Evolutionary conservation across 2,888 invertebrate species (phyloP), one percentile per base, ranked within the genome.

Genomic region (Tetropium fuscum): DNA sequence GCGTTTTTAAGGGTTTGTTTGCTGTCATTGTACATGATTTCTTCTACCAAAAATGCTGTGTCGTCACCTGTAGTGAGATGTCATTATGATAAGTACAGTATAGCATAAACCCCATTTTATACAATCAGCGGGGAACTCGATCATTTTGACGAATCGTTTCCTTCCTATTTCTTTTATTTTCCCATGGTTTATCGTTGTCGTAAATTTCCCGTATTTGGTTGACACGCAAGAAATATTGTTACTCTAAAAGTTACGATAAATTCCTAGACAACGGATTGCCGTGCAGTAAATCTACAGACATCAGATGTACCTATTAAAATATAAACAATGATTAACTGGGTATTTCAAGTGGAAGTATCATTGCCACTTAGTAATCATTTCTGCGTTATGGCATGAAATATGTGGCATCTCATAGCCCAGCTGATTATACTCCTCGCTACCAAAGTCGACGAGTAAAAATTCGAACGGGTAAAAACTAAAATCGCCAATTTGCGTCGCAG

Each of bases 81-180:
- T 25, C 27, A 27, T 44, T 44, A 27, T 44, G 25, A 44, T 44
- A 44, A 44, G 16, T 27, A 27, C 44, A 44, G 44, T 44, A 16
- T 44, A 27, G 44, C 25, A 44, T 44, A 44, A 44, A 44, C 44
- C 25, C 44, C 44, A n/a, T 44, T 25, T 44, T 27, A 44, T 44
- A 44, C 27, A 27, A 44, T 27, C 44, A 44, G 44, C 44, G 44
- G 44, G 44, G 5, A 8, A 16, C 44, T 44, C n/a, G 7, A 44
- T 44, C 44, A 16, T 16, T 7, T 11, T 44, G 44, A 44, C 44
- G 44, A 27, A 44, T 44, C 27, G 44, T 44, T 43, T 44, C 44
- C 44, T 43, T 44, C 44, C 44, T 44, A 44, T 27, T 27, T 44
- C 44, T 44, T 27, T 44, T 27, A 27, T 44, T 44, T 27, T 44